These are phyloP conservation scores for Cyprinella venusta DNA, from an alignment of 2,797 vertebrate genomes.

Conservation along the genomic window DNA sequence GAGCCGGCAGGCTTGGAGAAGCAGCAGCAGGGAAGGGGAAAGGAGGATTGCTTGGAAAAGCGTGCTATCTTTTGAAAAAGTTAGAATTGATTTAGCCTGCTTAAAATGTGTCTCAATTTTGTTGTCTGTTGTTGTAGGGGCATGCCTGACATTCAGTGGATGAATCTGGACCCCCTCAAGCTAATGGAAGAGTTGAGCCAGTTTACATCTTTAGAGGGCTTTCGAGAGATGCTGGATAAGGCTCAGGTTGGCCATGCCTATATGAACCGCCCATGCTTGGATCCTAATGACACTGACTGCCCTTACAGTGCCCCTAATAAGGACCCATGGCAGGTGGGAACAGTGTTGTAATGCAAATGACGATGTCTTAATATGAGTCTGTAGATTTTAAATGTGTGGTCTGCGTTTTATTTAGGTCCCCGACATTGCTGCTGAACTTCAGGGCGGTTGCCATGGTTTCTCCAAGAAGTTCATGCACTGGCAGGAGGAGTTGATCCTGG, in stretches of 20 bases:
- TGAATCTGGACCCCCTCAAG: conserved; percentile 95
- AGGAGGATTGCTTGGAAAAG: not conserved
- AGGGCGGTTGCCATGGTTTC: conserved; percentile 94
- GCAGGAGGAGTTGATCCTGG: conserved; percentile 97
- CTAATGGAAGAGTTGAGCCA: conserved; percentile 94
- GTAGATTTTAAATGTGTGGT: conserved; percentile 21
- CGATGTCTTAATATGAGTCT: not conserved
- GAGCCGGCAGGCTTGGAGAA: conserved; percentile 26
- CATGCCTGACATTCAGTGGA: conserved; percentile 96
- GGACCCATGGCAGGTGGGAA: conserved; percentile 85
- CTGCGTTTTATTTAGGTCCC: conserved; percentile 76
- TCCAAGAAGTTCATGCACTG: conserved; percentile 99
- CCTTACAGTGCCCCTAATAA: conserved; percentile 92
- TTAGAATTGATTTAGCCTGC: not conserved
- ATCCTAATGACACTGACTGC: conserved; percentile 89
- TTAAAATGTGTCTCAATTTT: not conserved
- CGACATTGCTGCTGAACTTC: conserved; percentile 84
- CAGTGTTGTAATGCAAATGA: not conserved
- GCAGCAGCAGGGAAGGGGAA: conserved; percentile 32
- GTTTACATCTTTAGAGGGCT: conserved; percentile 93
- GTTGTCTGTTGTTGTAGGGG: conserved; percentile 76
- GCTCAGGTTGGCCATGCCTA: conserved; percentile 95
- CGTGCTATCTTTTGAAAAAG: not conserved
- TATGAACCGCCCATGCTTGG: conserved; percentile 93
- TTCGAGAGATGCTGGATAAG: conserved; percentile 96